Conservation (phyloP, 2,797 vertebrate species). For the Megalops cyprinoides region DNA sequence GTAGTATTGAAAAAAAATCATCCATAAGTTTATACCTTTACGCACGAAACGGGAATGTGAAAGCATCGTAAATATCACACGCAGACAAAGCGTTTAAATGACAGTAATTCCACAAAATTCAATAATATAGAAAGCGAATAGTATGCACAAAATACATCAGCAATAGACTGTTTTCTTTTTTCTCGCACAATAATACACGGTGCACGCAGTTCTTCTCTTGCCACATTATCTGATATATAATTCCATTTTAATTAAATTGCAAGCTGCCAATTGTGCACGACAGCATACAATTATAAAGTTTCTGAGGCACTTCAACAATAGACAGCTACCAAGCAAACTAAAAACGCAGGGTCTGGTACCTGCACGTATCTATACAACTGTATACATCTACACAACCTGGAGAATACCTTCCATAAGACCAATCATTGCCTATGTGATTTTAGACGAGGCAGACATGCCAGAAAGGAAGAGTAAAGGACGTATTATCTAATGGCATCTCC, state of each 20-base stretch:
- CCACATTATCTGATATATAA: not conserved
- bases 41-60: not conserved
- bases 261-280: not conserved
- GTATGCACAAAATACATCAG: too few relatives aligned
- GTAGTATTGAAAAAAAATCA: not conserved
- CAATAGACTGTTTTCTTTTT: too few relatives aligned
- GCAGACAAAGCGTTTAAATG: not conserved
- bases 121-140: too few relatives aligned
- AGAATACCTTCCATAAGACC: not conserved
- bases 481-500: constrained; percentile 29
- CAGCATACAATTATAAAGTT: constrained; percentile 15
- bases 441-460: not conserved
- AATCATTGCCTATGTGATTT: not conserved
- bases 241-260: not conserved
- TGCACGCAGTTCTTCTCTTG: too few relatives aligned
- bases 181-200: too few relatives aligned
- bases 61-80: too few relatives aligned
- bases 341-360: not conserved
- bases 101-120: not conserved
- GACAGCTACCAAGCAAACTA: not conserved
- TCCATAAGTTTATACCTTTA: not conserved
- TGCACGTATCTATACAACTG: not conserved
- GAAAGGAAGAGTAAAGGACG: constrained; percentile 30
- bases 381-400: not conserved
- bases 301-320: not conserved